phyloP scores from a whole-genome alignment of 2,113 vertebrate species.

The Gasterosteus nipponicus region DNA sequence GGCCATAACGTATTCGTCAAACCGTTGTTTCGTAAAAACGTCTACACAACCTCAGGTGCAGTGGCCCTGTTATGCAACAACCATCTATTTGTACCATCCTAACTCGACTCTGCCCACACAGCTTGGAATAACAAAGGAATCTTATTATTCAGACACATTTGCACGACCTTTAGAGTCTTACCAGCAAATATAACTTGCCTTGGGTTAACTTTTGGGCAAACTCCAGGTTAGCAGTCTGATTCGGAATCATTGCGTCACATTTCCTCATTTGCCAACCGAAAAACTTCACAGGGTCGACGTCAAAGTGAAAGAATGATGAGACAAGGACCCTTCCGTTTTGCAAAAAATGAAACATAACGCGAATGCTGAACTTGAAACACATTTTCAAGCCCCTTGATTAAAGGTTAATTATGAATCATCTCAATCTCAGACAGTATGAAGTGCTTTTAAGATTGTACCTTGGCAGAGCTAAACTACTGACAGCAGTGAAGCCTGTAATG shows the following conservation, averaged over 20 bases:
- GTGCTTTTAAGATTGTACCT: not conserved
- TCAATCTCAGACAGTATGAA: no score
- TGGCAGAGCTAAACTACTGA: constrained; percentile 1
- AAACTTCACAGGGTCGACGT: no score
- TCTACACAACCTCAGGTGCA: not conserved
- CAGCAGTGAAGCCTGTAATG: not conserved
- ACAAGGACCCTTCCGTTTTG: no score
- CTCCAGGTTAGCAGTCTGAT: not conserved
- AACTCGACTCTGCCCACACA: not conserved
- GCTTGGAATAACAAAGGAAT: not conserved
- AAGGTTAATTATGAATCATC: no score
- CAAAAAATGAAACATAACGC: no score
- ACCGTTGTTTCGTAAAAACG: not conserved
- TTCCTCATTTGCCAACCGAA: not conserved
- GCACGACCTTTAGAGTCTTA: not conserved
- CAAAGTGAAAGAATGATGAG: no score
- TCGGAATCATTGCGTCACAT: not conserved
- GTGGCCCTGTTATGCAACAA: not conserved
- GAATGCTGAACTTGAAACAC: no score
- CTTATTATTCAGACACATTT: not conserved
- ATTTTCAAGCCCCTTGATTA: no score
- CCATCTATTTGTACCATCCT: not conserved
- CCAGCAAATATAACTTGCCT: not conserved
- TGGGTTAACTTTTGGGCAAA: not conserved
- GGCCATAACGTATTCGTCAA: no score